Conservation (phyloP, 1,140 invertebrate species). For the Atta cephalotes region DNA sequence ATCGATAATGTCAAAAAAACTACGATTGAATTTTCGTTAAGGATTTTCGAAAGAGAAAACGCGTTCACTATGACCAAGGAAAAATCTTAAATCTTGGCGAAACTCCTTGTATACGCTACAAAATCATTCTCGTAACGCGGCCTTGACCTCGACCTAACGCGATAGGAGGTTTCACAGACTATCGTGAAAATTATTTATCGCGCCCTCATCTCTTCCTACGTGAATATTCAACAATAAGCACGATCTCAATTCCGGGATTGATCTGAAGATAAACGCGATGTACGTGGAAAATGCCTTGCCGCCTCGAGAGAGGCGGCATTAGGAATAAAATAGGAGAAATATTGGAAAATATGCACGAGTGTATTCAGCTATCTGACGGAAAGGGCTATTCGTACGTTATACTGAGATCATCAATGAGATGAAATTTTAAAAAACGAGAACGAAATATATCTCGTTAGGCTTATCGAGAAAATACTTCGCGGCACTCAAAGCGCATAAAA, state of each 20-base stretch:
- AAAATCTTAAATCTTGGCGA: slow-evolving; percentile 12
- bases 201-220: background rate
- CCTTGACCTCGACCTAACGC: slow-evolving; percentile 47
- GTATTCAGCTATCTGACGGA: background rate
- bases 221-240: slow-evolving; percentile 19
- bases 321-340: slow-evolving; percentile 1
- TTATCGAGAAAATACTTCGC: background rate
- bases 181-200: slow-evolving; percentile 40
- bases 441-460: slow-evolving; percentile 1
- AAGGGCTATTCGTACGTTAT: background rate
- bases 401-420: slow-evolving; percentile 13
- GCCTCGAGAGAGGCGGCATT: slow-evolving; percentile 15
- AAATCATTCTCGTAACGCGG: slow-evolving; percentile 11
- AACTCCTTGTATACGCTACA: background rate
- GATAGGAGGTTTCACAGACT: background rate
- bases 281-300: background rate
- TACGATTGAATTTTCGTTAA: slow-evolving; percentile 25
- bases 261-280: slow-evolving; percentile 15
- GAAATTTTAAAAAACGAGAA: background rate
- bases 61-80: background rate
- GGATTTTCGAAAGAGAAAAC: slow-evolving; percentile 5
- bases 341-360: background rate
- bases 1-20: slow-evolving; percentile 29
- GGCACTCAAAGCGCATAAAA: slow-evolving; percentile 2
- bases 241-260: background rate